Evolutionary conservation across 1,140 invertebrate species (phyloP).

Genomic region (Zeugodacus cucurbitae): DNA sequence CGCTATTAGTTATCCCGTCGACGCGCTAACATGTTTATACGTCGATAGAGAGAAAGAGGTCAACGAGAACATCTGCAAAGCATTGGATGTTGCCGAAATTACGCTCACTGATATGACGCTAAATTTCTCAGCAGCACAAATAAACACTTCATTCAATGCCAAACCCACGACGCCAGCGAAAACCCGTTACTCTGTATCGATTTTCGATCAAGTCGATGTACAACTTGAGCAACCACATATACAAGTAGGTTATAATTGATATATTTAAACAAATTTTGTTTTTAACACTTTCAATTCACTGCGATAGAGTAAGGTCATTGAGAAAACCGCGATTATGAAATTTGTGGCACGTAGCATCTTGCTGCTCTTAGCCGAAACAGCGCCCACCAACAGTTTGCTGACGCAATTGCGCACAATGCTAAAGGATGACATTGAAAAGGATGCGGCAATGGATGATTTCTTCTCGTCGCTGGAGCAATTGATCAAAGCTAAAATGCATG

Average conservation of each 20-base stretch:
- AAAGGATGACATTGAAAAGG: constrained; percentile 47
- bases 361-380: constrained; percentile 52
- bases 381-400: constrained; percentile 51
- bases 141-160: constrained; percentile 52
- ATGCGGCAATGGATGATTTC: constrained; percentile 55
- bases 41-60: constrained; percentile 46
- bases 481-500: constrained; percentile 59
- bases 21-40: constrained; percentile 53
- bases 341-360: constrained; percentile 56
- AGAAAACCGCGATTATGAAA: constrained; percentile 53
- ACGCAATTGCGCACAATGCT: constrained; percentile 47
- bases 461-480: constrained; percentile 57
- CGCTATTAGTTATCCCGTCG: constrained; percentile 50
- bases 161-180: constrained; percentile 43
- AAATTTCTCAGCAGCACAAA: constrained; percentile 52
- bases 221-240: constrained; percentile 47
- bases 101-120: constrained; percentile 52
- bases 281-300: not conserved
- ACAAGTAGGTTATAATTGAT: constrained; percentile 48
- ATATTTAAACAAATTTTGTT: not conserved
- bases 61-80: constrained; percentile 55
- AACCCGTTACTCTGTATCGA: constrained; percentile 58
- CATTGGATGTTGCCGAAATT: constrained; percentile 50
- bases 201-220: constrained; percentile 60
- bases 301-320: constrained; percentile 47